These are phyloP conservation scores for Labeo rohita DNA, from an alignment of 2,113 vertebrate genomes.

Conservation along the genomic window DNA sequence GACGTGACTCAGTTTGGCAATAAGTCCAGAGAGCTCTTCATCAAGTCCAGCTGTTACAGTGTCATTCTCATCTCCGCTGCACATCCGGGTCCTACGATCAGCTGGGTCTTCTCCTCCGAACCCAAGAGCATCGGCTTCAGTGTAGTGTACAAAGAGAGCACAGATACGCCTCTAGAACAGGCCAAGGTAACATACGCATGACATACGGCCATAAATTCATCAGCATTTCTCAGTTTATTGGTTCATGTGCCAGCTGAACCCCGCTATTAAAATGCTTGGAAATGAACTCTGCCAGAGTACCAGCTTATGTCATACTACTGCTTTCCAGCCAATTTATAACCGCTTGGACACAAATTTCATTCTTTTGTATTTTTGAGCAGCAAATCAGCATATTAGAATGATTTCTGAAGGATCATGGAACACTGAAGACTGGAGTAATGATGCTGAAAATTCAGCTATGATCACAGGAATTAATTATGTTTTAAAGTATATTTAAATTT, in stretches of 20 bases:
- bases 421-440: background rate
- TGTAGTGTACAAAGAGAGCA: conserved; percentile 83
- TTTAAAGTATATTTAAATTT: conserved; percentile 1
- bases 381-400: background rate
- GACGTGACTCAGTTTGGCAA: conserved; percentile 86
- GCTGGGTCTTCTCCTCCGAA: conserved; percentile 92
- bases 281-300: background rate
- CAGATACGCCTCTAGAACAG: conserved; percentile 82
- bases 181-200: conserved; percentile 79
- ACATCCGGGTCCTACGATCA: conserved; percentile 82
- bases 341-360: background rate
- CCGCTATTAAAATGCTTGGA: background rate
- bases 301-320: background rate
- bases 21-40: conserved; percentile 85
- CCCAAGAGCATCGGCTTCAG: conserved; percentile 96
- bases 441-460: background rate
- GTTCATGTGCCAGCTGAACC: background rate
- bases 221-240: background rate
- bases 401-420: background rate
- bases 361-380: background rate
- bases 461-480: background rate
- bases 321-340: background rate
- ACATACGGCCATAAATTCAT: background rate
- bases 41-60: conserved; percentile 92
- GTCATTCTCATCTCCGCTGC: conserved; percentile 80